Evolutionary conservation across 2,888 invertebrate species (phyloP).

Genomic region (Meghimatium bilineatum): DNA sequence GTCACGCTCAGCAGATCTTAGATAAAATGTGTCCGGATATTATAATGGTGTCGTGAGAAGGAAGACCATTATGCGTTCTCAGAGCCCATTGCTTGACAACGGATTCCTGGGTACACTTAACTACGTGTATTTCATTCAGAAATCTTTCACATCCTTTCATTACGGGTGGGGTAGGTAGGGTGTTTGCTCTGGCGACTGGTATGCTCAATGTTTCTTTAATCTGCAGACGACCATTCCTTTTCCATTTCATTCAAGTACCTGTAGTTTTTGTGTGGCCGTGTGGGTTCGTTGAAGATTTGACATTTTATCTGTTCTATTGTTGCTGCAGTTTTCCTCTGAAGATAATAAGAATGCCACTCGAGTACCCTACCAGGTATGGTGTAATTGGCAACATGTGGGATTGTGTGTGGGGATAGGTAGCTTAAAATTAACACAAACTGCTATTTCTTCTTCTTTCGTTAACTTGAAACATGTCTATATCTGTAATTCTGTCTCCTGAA

Average conservation of each 20-base stretch:
- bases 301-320: background rate
- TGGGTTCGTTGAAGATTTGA: background rate
- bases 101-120: background rate
- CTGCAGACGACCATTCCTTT: background rate
- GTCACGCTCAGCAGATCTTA: background rate
- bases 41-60: background rate
- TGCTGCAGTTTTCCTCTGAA: too few species aligned
- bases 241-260: background rate
- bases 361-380: too few species aligned
- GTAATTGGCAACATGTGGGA: too few species aligned
- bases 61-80: background rate
- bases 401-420: too few species aligned
- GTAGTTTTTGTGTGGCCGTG: background rate
- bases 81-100: background rate
- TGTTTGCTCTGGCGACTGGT: background rate
- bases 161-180: background rate
- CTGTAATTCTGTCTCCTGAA: too few species aligned
- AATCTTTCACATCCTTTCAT: background rate
- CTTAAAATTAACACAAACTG: too few species aligned
- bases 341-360: too few species aligned
- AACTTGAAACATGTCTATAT: too few species aligned
- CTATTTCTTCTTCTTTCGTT: too few species aligned
- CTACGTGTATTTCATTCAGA: background rate
- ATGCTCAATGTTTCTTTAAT: background rate
- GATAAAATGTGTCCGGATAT: background rate